Evolutionary conservation across 2,797 vertebrate genomes (phyloP), one percentile per base, ranked within the genome.

Genomic region (Sorex maritimensis): DNA sequence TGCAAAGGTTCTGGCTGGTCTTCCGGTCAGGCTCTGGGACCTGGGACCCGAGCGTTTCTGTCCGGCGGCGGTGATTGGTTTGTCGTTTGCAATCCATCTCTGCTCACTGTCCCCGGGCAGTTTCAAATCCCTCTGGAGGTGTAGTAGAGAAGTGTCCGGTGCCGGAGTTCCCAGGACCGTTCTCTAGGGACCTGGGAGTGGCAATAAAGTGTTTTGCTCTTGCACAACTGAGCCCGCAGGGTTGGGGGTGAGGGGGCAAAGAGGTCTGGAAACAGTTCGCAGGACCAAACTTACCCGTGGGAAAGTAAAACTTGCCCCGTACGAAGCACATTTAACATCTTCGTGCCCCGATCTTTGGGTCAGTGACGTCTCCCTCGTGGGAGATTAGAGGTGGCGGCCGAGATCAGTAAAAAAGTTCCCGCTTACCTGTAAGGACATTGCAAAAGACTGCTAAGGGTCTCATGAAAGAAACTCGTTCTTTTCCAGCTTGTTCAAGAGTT

Each of bases 401-500:
- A 30, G 21, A 52, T 92, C 79, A 58, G 58, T 61, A 63, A 21
- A 73, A 71, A 91, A 65, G 28, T 26, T 71, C 80, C 24, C 38
- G 71, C 55, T 86, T 38, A 84, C 12, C 26, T 55, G 30, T 44
- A 21, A 15, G 1, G 9, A 81, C 52, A 79, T 23, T 81, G 75
- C 58, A 88, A 92, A 94, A 69, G 85, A 71, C 77, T 81, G 38
- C 11, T 68, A 74, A 88, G 67, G 8, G 21, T 95, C 84, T 97
- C 14, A 28, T 67, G 23, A 91, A 81, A 95, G 86, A 95, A 88
- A 96, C 74, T 84, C 90, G 14, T 96, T 98, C 98, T 97, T 98
- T 98, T 95, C 58, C 98, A 99, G 99, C 99, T 99, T 97, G 99
- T 99, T 97, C 99, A 99, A 97, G 99, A 99, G 95, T 99, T 99